Evolutionary conservation across 2,797 vertebrate species (phyloP).

Genomic region (Sphenopsis melanotis): DNA sequence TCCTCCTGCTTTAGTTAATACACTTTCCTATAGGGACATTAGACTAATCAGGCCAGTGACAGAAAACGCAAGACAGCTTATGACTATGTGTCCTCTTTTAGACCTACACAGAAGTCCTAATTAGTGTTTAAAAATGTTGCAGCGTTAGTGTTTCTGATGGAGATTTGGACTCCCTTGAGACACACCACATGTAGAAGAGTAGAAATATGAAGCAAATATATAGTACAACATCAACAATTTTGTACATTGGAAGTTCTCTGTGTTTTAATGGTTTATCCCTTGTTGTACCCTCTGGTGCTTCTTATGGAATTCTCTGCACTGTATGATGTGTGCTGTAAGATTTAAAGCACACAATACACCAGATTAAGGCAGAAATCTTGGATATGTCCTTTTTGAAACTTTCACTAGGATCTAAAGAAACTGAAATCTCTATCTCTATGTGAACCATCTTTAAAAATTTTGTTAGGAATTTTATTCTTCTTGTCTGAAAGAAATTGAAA

Average conservation of each 20-base stretch:
- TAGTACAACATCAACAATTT: neutral
- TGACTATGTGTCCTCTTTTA: neutral
- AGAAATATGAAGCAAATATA: neutral
- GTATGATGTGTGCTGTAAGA: neutral
- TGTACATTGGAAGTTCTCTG: neutral
- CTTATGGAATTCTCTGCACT: neutral
- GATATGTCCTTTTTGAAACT: neutral
- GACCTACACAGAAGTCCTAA: neutral
- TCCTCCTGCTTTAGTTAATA: neutral
- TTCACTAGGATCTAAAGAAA: neutral
- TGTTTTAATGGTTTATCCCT: neutral
- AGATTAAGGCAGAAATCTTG: neutral
- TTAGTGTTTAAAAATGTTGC: neutral
- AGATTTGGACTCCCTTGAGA: neutral
- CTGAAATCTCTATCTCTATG: neutral
- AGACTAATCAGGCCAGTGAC: neutral
- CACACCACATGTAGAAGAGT: neutral
- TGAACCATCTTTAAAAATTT: neutral
- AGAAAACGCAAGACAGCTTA: neutral
- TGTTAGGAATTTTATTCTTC: neutral
- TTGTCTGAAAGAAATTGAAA: neutral
- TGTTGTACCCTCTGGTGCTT: neutral
- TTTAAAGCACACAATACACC: neutral
- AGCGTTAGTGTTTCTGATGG: neutral
- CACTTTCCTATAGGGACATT: neutral